phyloP scores from a whole-genome alignment of 2,888 invertebrate species.

The Lymantria monacha region DNA sequence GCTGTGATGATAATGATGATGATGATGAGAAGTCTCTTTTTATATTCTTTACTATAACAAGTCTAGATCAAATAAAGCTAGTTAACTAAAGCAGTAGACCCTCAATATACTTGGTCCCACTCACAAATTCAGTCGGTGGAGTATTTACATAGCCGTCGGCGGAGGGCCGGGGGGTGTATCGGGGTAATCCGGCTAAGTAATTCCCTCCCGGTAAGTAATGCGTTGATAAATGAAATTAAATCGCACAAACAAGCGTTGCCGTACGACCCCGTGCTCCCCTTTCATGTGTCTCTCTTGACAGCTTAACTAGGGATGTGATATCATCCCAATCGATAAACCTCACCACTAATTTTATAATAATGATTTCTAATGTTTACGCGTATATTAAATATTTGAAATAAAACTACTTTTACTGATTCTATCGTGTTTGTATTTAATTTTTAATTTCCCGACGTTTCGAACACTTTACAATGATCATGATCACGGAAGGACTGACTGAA shows the following conservation, averaged over 20 bases:
- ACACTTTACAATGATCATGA: no score
- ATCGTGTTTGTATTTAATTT: no score
- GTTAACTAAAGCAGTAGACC: not conserved
- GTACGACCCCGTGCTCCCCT: constrained; percentile 66
- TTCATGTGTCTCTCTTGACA: constrained; percentile 47
- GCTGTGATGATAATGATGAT: no score
- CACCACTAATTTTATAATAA: no score
- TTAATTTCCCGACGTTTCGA: no score
- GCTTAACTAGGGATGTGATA: constrained; percentile 45
- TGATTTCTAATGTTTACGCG: no score
- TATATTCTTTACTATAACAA: no score
- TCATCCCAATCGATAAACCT: constrained; percentile 13
- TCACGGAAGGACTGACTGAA: no score
- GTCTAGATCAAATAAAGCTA: no score
- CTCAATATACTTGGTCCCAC: not conserved
- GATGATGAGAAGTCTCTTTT: no score
- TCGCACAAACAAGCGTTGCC: constrained; percentile 80
- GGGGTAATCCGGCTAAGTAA: constrained; percentile 79
- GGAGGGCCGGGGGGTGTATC: constrained; percentile 49
- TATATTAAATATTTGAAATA: no score
- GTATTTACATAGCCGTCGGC: constrained; percentile 52
- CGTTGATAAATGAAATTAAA: constrained; percentile 83
- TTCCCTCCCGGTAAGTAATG: constrained; percentile 80
- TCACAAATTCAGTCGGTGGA: constrained; percentile 26
- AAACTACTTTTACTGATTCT: no score